Conservation (phyloP, 1,140 invertebrate species). For the Popillia japonica region DNA sequence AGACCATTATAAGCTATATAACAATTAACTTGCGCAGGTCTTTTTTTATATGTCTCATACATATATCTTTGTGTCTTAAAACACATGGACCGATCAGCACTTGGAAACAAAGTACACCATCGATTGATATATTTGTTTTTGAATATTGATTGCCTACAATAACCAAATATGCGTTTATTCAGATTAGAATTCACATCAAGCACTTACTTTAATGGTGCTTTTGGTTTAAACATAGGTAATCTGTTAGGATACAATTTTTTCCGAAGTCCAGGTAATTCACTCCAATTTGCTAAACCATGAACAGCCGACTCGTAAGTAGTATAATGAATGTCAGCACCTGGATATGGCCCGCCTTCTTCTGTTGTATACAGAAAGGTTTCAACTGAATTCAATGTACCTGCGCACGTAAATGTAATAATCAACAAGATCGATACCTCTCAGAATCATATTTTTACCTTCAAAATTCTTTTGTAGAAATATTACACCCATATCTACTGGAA, state of each 20-base stretch:
- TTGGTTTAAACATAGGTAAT: conserved; percentile 71
- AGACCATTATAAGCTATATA: conserved; percentile 69
- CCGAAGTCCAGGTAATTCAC: conserved; percentile 71
- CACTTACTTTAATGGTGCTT: conserved; percentile 64
- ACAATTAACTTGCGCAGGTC: conserved; percentile 74
- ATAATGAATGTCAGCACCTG: conserved; percentile 67
- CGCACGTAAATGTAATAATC: neutral
- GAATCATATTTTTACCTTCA: neutral
- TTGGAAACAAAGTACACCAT: conserved; percentile 82
- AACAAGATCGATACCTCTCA: neutral
- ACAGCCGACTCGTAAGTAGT: conserved; percentile 87
- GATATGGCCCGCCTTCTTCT: conserved; percentile 52
- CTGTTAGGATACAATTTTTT: conserved; percentile 71
- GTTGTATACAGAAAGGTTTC: conserved; percentile 73
- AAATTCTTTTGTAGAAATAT: conserved; percentile 72
- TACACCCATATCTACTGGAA: conserved; percentile 87
- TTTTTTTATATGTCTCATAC: conserved; percentile 71
- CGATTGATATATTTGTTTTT: conserved; percentile 67
- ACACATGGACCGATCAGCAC: conserved; percentile 82
- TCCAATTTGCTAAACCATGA: conserved; percentile 71
- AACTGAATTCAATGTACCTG: conserved; percentile 77
- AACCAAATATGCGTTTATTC: neutral
- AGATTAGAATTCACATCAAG: neutral
- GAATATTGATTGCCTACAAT: conserved; percentile 69
- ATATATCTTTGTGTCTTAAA: conserved; percentile 78